Evolutionary conservation across 2,888 invertebrate genomes (phyloP).

Genomic region (Agriopis marginaria): DNA sequence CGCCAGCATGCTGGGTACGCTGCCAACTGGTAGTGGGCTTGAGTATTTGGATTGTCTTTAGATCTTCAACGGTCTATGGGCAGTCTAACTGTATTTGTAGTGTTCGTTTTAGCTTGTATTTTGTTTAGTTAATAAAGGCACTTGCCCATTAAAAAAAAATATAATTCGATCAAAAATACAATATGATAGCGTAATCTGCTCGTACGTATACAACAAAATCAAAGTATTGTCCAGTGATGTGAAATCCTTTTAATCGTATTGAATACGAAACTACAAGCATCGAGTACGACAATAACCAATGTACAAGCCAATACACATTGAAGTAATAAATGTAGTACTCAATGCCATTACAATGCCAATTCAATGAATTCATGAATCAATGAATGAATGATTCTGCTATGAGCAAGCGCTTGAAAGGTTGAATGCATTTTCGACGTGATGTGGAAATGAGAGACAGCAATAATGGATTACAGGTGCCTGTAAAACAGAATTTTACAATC

Average conservation of each 20-base stretch:
- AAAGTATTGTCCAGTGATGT: background rate
- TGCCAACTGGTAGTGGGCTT: too few species aligned
- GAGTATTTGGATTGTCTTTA: too few species aligned
- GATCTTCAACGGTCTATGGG: too few species aligned
- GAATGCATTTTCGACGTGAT: slow-evolving; percentile 73
- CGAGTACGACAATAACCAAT: slow-evolving; percentile 66
- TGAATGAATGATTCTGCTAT: slow-evolving; percentile 50
- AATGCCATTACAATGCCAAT: slow-evolving; percentile 69
- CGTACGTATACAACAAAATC: background rate
- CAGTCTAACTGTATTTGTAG: too few species aligned
- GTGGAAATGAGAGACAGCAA: slow-evolving; percentile 47
- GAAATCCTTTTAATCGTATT: background rate
- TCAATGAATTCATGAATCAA: slow-evolving; percentile 63
- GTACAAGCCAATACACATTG: slow-evolving; percentile 46
- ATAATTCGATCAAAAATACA: too few species aligned
- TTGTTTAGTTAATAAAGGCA: too few species aligned
- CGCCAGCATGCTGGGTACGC: too few species aligned
- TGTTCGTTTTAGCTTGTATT: too few species aligned
- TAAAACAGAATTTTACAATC: background rate
- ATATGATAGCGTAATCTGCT: background rate
- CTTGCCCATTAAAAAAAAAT: too few species aligned
- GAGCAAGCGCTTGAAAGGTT: slow-evolving; percentile 70
- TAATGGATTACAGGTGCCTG: slow-evolving; percentile 40
- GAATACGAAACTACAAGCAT: slow-evolving; percentile 53
- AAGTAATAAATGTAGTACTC: too few species aligned